Percentiles rank a stretch among this genome's conserved stretches.
phyloP scores from a whole-genome alignment of 2,113 vertebrate genomes.

The Microtus oregoni region DNA sequence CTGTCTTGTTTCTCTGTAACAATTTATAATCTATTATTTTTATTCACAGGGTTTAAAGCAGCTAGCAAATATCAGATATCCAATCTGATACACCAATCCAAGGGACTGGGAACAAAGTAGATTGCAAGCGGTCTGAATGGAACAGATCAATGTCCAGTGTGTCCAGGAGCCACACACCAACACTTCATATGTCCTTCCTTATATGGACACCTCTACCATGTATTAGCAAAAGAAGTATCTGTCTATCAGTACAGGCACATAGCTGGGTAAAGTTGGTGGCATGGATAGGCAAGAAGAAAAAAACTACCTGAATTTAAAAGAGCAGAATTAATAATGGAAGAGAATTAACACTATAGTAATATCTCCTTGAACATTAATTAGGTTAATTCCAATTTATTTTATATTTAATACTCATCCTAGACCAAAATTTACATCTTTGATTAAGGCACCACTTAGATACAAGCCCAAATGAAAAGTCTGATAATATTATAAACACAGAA shows the following conservation, averaged over 20 bases:
- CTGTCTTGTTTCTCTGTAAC: neutral
- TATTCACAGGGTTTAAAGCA: neutral
- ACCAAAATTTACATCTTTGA: neutral
- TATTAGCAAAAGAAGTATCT: neutral
- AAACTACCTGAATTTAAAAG: neutral
- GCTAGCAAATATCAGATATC: neutral
- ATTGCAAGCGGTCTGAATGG: neutral
- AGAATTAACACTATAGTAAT: neutral
- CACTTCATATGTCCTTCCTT: neutral
- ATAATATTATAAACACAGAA: conserved; percentile 32
- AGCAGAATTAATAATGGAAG: neutral
- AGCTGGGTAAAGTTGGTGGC: neutral
- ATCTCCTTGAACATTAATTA: neutral
- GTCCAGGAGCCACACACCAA: neutral
- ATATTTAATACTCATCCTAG: neutral
- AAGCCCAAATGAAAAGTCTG: conserved; percentile 9
- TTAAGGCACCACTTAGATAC: neutral
- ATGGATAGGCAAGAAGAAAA: neutral
- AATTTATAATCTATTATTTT: neutral
- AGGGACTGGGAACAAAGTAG: neutral
- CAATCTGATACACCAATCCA: neutral
- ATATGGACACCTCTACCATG: neutral
- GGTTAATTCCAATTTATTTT: neutral
- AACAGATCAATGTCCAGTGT: neutral
- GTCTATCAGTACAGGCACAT: neutral